phyloP scores from a whole-genome alignment of 1,140 invertebrate species.

The Lethrus apterus region DNA sequence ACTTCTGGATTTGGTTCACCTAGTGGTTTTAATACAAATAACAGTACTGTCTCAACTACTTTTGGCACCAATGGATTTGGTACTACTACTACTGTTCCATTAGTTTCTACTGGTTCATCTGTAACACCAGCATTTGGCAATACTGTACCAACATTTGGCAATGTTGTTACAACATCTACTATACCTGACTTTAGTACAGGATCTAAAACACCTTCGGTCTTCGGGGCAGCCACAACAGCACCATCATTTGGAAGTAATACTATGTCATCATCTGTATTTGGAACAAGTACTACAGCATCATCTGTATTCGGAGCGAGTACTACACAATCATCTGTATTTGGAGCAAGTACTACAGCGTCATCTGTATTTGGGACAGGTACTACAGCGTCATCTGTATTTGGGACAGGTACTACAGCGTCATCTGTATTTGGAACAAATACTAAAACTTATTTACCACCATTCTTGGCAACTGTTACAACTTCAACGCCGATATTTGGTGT shows the following conservation, averaged over 20 bases:
- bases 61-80: constrained; percentile 9
- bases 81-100: background rate
- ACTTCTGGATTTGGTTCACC: background rate
- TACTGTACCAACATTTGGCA: background rate
- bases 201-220: background rate
- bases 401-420: background rate
- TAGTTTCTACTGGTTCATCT: background rate
- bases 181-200: no score
- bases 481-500: background rate
- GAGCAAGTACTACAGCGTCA: background rate
- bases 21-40: background rate
- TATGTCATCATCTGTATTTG: background rate
- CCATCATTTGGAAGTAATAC: background rate
- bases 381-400: background rate
- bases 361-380: background rate
- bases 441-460: background rate
- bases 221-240: background rate
- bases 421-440: background rate
- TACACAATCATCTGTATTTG: background rate
- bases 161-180: background rate
- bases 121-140: background rate
- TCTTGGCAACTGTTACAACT: background rate
- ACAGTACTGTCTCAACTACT: no score
- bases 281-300: background rate
- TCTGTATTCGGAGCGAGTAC: background rate